These are phyloP conservation scores for Apodemia duryi DNA, from an alignment of 2,888 invertebrate genomes.

Conservation along the genomic window DNA sequence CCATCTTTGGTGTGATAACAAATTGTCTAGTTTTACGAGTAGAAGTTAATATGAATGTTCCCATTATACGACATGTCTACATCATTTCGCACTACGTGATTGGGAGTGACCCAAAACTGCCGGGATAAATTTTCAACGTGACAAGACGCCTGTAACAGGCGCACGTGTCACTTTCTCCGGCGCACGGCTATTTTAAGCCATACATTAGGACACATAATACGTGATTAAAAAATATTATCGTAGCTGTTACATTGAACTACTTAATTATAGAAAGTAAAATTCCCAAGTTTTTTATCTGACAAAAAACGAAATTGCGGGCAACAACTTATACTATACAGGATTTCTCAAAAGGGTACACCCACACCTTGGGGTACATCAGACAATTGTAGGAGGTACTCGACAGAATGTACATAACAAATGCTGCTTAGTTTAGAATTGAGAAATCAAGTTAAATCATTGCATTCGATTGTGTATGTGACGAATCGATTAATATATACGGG, in stretches of 20 bases:
- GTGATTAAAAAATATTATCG: slow-evolving; percentile 5
- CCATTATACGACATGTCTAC: neutral
- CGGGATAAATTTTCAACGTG: slow-evolving; percentile 45
- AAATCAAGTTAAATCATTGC: too few species aligned
- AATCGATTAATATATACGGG: too few species aligned
- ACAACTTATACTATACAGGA: too few species aligned
- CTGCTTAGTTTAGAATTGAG: too few species aligned
- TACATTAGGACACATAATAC: slow-evolving; percentile 3
- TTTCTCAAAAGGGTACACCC: too few species aligned
- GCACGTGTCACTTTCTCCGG: slow-evolving; percentile 63
- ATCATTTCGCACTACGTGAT: slow-evolving; percentile 32
- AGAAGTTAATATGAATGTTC: too few species aligned
- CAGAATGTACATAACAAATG: too few species aligned
- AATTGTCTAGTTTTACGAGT: too few species aligned
- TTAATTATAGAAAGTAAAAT: neutral
- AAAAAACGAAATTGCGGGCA: neutral
- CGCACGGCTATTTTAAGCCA: slow-evolving; percentile 56
- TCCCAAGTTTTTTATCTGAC: neutral
- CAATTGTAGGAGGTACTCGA: too few species aligned
- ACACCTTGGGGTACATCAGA: too few species aligned
- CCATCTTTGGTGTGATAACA: too few species aligned
- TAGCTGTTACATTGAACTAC: neutral
- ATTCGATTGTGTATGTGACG: too few species aligned
- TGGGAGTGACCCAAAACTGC: slow-evolving; percentile 70
- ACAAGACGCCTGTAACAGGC: slow-evolving; percentile 45